phyloP scores from a whole-genome alignment of 2,113 vertebrate genomes.

The Marmota flaviventris region DNA sequence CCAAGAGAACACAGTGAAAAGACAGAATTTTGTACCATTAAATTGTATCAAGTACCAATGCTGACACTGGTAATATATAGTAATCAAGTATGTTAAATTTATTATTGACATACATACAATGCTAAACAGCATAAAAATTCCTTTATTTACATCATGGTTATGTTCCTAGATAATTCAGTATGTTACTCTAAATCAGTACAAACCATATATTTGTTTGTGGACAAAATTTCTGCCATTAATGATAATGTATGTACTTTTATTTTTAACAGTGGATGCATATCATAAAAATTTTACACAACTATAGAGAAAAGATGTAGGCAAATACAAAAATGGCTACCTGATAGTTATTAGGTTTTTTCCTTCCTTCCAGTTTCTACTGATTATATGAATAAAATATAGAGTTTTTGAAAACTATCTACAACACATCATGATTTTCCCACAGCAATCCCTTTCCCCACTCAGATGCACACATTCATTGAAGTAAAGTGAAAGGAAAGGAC shows the following conservation, averaged over 20 bases:
- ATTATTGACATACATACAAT: not conserved
- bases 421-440: not conserved
- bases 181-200: not conserved
- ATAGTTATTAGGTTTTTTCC: not conserved
- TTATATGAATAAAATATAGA: not conserved
- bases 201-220: not conserved
- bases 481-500: not conserved
- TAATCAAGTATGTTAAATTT: not conserved
- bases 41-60: not conserved
- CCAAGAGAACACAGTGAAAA: not conserved
- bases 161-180: not conserved
- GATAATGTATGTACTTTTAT: not conserved
- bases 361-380: not conserved
- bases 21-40: not conserved
- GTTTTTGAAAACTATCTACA: not conserved
- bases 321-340: not conserved
- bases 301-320: not conserved
- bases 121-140: not conserved
- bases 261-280: not conserved
- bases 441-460: not conserved
- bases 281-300: not conserved
- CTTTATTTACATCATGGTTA: not conserved
- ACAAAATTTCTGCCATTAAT: not conserved
- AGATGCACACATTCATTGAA: not conserved
- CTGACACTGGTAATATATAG: not conserved